Evolutionary conservation across 2,888 invertebrate genomes (phyloP), one percentile per base, ranked within the genome.

Genomic region (Dasysyrphus albostriatus): DNA sequence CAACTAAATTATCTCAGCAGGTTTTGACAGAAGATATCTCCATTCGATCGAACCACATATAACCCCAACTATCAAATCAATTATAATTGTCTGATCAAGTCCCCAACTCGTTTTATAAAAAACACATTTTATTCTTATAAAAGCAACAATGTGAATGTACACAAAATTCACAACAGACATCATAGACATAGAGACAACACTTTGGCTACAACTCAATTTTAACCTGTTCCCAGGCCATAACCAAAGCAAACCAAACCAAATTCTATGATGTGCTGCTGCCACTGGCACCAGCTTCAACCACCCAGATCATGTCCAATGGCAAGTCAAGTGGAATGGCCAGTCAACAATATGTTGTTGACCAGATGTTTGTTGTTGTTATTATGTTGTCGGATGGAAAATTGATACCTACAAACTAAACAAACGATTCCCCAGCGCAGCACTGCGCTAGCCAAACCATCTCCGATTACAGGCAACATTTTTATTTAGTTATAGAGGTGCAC

Each of bases 21-120:
- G 44, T 80, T 76, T 67, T 81, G 81, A 84, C 84, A 84, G 73
- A 67, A 75, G 73, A 84, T 76, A 84, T 81, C 81, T 84, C 67
- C 65, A 81, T 73, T 34, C 24, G 16, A 73, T 84, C 67, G 54
- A 73, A 81, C 73, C 65, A 39, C 84, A 84, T 76, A 72, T 76
- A 72, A 59, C 81, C 58, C 16, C 54, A 67, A 29, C 65, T 61
- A 76, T 81, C 75, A 69, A 77, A 69, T 63, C 59, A 65, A 81
- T 76, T 77, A 65, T 47, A 34, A 72, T 34, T 54, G 51, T 51
- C 75, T 42, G 16, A 83, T 34, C 65, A 72, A 49, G 54, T 72
- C 37, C 58, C 24, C 59, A 42, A 59, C 65, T 59, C 42, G 12
- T 67, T 61, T 69, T 51, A 72, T n/a, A 5, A 67, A 16, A 51